Evolutionary conservation across 1,140 invertebrate genomes (phyloP).

Genomic region (Trichonephila clavipes): DNA sequence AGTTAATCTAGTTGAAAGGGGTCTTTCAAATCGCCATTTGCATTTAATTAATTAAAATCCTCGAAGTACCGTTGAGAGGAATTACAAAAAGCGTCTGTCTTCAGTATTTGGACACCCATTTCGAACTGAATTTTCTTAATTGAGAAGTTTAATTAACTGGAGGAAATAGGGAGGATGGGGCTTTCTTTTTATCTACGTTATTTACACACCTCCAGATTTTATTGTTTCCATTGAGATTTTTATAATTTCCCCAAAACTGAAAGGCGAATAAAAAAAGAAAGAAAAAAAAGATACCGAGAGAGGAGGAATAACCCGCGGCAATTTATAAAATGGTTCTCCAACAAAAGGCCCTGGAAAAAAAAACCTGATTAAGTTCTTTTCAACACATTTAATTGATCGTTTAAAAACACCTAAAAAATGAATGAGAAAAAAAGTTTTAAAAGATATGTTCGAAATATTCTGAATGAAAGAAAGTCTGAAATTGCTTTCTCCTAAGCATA

Average conservation of each 20-base stretch:
- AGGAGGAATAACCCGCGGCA: slow-evolving; percentile 64
- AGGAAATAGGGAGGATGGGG: background rate
- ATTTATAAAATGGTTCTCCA: slow-evolving; percentile 73
- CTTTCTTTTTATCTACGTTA: slow-evolving; percentile 53
- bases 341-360: slow-evolving; percentile 54
- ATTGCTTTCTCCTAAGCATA: slow-evolving; percentile 65
- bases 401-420: slow-evolving; percentile 66
- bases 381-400: slow-evolving; percentile 69
- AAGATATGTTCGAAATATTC: slow-evolving; percentile 45
- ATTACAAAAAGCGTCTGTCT: slow-evolving; percentile 58
- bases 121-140: slow-evolving; percentile 68
- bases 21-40: slow-evolving; percentile 69
- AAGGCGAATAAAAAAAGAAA: background rate
- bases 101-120: slow-evolving; percentile 21
- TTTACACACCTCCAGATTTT: slow-evolving; percentile 71
- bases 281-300: slow-evolving; percentile 31
- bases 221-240: slow-evolving; percentile 74
- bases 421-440: slow-evolving; percentile 18
- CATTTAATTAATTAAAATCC: slow-evolving; percentile 74
- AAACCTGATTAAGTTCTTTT: slow-evolving; percentile 70
- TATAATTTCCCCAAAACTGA: slow-evolving; percentile 65
- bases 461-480: slow-evolving; percentile 49
- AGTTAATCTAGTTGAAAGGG: slow-evolving; percentile 71
- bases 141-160: slow-evolving; percentile 73
- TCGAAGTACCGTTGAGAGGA: slow-evolving; percentile 15